These are phyloP conservation scores for Sebastolobus alascanus DNA, from an alignment of 2,797 vertebrate species.

Conservation along the genomic window DNA sequence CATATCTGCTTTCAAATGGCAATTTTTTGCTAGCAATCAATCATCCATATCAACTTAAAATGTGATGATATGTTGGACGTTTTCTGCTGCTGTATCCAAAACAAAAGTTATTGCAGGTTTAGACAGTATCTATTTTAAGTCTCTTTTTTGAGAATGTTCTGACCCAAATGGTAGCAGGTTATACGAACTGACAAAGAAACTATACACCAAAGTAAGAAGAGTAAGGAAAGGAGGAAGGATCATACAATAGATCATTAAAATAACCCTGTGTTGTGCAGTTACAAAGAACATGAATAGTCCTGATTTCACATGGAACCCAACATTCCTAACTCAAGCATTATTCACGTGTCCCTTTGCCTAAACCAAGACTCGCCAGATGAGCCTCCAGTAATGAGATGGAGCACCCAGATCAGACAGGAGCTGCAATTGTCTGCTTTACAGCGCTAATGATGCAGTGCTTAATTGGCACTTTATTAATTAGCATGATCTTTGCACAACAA, in stretches of 20 bases:
- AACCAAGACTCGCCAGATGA: constrained; percentile 22
- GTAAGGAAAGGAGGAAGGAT: not conserved
- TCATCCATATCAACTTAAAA: not conserved
- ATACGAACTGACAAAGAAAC: not conserved
- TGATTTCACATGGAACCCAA: constrained; percentile 19
- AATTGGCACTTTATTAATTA: constrained; percentile 73
- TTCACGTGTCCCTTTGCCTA: constrained; percentile 13
- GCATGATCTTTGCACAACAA: constrained; percentile 56
- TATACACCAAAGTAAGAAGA: not conserved
- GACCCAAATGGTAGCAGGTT: not conserved
- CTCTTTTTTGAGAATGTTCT: not conserved
- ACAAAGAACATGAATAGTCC: not conserved
- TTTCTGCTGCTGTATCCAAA: not conserved
- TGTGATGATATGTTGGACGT: not conserved
- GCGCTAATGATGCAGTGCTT: constrained; percentile 47
- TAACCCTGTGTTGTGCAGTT: not conserved
- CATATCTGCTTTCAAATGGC: not conserved
- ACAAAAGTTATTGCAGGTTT: not conserved
- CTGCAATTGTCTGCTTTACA: constrained; percentile 34
- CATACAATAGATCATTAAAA: not conserved
- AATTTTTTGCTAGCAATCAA: not conserved
- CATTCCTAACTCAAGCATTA: not conserved
- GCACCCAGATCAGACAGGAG: constrained; percentile 32
- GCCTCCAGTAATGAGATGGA: constrained; percentile 32
- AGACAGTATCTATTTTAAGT: not conserved